Base-by-base conservation (phyloP, 2,113 vertebrate species). In the Phainopepla nitens region DNA sequence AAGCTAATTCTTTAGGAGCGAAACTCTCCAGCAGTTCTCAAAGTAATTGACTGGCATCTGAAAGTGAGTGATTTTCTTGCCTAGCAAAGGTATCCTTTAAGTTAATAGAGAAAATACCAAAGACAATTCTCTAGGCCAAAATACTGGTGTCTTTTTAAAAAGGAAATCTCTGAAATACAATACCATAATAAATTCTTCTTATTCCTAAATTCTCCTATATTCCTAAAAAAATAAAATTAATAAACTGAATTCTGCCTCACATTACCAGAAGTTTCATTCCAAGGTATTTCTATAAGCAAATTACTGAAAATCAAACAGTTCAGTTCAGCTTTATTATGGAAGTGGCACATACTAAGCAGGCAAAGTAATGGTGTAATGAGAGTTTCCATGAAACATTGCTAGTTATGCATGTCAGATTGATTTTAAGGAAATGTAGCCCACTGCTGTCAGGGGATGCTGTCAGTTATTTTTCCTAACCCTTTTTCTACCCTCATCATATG, bases 1-100 rank as follows among this genome's bases (percentile, higher is more conserved):
- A 97, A 95, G 95, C 97, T 94, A 95, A 96, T 97, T 96, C 54
- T 96, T 93, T 68, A 79, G 53, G 90, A 95, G 62, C 64, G 28
- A 82, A 91, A 85, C 27, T 92, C 41, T 61, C 50, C 35, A 91
- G 69, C 33, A 91, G 57, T 90, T 94, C 79, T 80, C 90, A 39
- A 85, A 88, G 39, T 66, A 96, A 95, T 92, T 96, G 93, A 95
- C 83, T 95, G 71, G 44, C 42, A 87, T 81, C 31, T 83, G 44
- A 49, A 94, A 81, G n/a, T 53, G 60, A 82, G 75, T 83, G 88
- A 94, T 97, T 97, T 80, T 95, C 75, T 91, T 89, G 25, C 71
- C 31, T 87, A 54, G 57, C 39, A 93, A 83, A 53, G 35, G 14
- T 86, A 86, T 71, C 56, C 17, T 82, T 92, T 91, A 86, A 87